Evolutionary conservation across 2,113 vertebrate genomes (phyloP).

Genomic region (Notothenia coriiceps): DNA sequence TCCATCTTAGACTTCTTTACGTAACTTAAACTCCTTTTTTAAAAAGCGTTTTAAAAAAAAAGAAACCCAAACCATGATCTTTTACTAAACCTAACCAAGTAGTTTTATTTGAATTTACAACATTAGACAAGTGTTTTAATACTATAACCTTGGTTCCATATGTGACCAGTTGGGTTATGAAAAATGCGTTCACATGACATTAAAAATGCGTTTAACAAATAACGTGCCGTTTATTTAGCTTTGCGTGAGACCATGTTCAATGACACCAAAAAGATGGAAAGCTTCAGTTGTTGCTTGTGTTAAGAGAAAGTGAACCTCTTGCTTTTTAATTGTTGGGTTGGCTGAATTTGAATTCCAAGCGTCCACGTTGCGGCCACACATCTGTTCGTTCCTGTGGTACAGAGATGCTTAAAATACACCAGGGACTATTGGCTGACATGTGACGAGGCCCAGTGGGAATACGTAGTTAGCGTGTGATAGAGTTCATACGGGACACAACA

Average conservation of each 20-base stretch:
- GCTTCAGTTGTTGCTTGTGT: neutral
- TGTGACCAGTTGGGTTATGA: too few relatives aligned
- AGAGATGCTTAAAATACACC: constrained; percentile 36
- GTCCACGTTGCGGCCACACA: constrained; percentile 26
- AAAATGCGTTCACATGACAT: too few relatives aligned
- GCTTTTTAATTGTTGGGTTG: constrained; percentile 26
- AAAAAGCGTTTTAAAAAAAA: too few relatives aligned
- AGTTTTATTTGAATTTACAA: too few relatives aligned
- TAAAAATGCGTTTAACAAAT: too few relatives aligned
- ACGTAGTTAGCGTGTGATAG: constrained; percentile 33
- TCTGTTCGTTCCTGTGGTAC: constrained; percentile 35
- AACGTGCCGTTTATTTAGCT: too few relatives aligned
- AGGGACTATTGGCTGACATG: constrained; percentile 49
- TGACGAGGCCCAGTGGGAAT: constrained; percentile 48
- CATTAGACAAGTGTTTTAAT: too few relatives aligned
- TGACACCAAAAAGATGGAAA: constrained; percentile 1
- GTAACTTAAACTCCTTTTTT: too few relatives aligned
- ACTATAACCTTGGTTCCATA: too few relatives aligned
- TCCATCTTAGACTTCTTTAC: too few relatives aligned
- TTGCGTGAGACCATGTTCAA: neutral
- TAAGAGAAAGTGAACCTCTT: constrained; percentile 33
- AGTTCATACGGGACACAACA: constrained; percentile 28
- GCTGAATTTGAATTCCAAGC: constrained; percentile 14
- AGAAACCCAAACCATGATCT: too few relatives aligned
- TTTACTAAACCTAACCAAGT: too few relatives aligned